phyloP scores from a whole-genome alignment of 2,113 vertebrate species.

The Oostethus manadensis region DNA sequence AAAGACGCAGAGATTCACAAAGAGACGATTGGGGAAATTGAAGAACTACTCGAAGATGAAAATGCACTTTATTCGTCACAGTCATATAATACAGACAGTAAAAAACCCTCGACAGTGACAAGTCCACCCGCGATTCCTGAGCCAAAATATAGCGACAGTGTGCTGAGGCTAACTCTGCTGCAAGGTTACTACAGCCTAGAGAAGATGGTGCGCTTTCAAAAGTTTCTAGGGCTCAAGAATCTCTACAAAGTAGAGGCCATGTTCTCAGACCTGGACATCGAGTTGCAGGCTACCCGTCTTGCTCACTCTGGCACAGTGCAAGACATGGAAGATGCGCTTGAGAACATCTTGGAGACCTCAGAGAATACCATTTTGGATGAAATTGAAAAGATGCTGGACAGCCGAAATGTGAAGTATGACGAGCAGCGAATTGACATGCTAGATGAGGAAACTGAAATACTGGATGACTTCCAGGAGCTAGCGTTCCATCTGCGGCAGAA shows the following conservation, averaged over 20 bases:
- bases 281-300: conserved; percentile 69
- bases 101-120: conserved; percentile 8
- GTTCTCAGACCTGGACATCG: conserved; percentile 78
- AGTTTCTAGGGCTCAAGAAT: conserved; percentile 74
- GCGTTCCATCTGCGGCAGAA: conserved; percentile 82
- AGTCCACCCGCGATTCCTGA: conserved; percentile 7
- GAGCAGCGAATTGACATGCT: conserved; percentile 57
- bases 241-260: conserved; percentile 77
- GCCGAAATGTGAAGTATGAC: conserved; percentile 45
- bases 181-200: conserved; percentile 76
- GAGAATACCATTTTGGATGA: conserved; percentile 78
- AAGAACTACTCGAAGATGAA: conserved; percentile 86
- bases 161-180: conserved; percentile 70
- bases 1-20: conserved; percentile 5
- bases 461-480: conserved; percentile 89
- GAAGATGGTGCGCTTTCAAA: conserved; percentile 67
- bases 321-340: conserved; percentile 75
- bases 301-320: conserved; percentile 49
- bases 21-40: conserved; percentile 31
- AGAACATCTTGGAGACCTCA: conserved; percentile 79
- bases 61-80: conserved; percentile 71
- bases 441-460: conserved; percentile 78
- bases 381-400: conserved; percentile 80
- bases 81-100: not conserved
- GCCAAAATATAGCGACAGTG: conserved; percentile 62